Evolutionary conservation across 2,113 vertebrate genomes (phyloP).

Genomic region (Microcebus jonahi): DNA sequence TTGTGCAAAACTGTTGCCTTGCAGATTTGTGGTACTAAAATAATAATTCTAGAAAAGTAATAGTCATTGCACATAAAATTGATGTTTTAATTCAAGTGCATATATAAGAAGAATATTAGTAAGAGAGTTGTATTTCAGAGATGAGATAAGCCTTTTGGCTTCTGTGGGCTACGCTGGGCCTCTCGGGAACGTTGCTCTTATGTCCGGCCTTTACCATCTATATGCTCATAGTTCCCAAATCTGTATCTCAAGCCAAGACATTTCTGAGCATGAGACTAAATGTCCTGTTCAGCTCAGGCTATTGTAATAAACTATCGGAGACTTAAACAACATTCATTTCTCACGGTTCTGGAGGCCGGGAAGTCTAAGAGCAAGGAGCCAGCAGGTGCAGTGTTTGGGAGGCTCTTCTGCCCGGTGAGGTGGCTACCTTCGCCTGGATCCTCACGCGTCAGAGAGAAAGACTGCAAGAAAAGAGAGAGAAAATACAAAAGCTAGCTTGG

Average conservation of each 20-base stretch:
- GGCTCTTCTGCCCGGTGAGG: background rate
- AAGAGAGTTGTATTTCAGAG: background rate
- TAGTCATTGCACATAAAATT: background rate
- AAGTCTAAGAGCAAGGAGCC: background rate
- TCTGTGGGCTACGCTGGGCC: rapidly evolving
- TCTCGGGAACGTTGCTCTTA: background rate
- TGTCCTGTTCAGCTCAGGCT: background rate
- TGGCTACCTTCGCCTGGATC: background rate
- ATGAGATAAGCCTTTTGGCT: too few species aligned
- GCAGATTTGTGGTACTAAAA: background rate
- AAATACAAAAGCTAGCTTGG: background rate
- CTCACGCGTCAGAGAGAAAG: background rate
- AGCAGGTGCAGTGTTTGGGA: background rate
- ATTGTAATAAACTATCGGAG: too few species aligned
- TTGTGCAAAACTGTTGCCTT: background rate
- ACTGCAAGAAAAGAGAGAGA: background rate
- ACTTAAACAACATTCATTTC: background rate
- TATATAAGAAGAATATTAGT: background rate
- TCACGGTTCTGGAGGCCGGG: background rate
- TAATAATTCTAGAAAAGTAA: background rate
- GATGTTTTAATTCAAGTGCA: background rate
- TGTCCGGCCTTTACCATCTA: rapidly evolving
- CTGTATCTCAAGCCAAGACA: background rate
- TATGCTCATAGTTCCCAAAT: background rate
- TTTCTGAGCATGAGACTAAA: background rate